Evolutionary conservation across 2,888 invertebrate species (phyloP), one percentile per base, ranked within the genome.

Genomic region (Drosophila affinis): DNA sequence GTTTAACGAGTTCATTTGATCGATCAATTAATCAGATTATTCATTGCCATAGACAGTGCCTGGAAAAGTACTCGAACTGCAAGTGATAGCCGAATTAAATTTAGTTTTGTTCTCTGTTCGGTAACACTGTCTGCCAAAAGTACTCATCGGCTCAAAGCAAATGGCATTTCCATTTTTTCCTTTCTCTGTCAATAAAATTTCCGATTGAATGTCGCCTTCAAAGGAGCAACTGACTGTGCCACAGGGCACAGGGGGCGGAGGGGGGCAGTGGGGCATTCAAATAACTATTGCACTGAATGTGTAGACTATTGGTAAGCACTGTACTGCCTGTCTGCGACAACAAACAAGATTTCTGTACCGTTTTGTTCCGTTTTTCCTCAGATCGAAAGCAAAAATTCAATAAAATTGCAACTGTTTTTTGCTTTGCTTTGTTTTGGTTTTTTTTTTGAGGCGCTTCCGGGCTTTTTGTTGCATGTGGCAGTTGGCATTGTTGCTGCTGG

Each of bases 321-420:
- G 72, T 68, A 18, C 39, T n/a, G n/a, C 6, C 6, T 29, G 27
- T 27, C 0, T 39, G 39, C 12, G 27, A 47, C 27, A 32, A 27
- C 14, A 21, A 27, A n/a, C 39, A 61, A 63, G 76, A 69, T 73
- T 61, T 17, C 53, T 77, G 74, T 60, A 72, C 53, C 32, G 55
- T 61, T 61, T 49, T 53, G 57, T 54, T 55, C 72, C 70, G 63
- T 71, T 72, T 71, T 56, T 29, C 29, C 32, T 29, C 49, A 60
- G 75, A 75, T 82, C 87, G 77, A 54, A 71, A 44, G 77, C 60
- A 68, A 88, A 81, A 84, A 85, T 85, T 85, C 88, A 85, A 85
- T 85, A 88, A 85, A 39, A 70, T 71, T 79, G 64, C 78, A 77
- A 69, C 71, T 73, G 74, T 67, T 78, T 68, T 83, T 81, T 76